Conservation (phyloP, 2,113 vertebrate species). For the Periophthalmus modestus region DNA sequence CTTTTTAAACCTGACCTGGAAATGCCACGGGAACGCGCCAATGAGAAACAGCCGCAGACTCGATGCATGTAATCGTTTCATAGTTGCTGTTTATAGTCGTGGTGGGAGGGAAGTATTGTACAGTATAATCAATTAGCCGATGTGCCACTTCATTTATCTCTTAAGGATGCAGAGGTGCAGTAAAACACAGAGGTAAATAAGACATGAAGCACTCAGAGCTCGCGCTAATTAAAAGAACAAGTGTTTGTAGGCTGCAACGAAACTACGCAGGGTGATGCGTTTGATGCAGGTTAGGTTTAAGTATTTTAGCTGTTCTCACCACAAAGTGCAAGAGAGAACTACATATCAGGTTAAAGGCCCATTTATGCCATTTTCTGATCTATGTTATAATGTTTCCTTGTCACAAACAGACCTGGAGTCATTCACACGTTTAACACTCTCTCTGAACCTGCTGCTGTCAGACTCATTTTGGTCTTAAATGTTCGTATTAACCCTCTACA, state of each 20-base stretch:
- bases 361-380: too few relatives aligned
- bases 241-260: neutral
- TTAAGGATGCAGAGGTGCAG: constrained; percentile 3
- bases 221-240: neutral
- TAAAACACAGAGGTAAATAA: neutral
- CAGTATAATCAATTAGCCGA: constrained; percentile 23
- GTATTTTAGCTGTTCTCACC: too few relatives aligned
- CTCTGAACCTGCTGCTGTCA: too few relatives aligned
- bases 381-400: too few relatives aligned
- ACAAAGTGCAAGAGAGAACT: too few relatives aligned
- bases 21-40: neutral
- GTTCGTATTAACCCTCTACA: too few relatives aligned
- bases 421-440: too few relatives aligned
- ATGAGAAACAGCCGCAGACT: neutral
- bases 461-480: too few relatives aligned
- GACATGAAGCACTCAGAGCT: neutral
- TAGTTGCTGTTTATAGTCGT: constrained; percentile 1
- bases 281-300: neutral
- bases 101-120: constrained; percentile 6
- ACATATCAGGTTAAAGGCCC: too few relatives aligned
- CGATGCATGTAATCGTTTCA: constrained; percentile 1
- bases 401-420: too few relatives aligned
- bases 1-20: constrained; percentile 9
- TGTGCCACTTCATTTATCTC: constrained; percentile 35
- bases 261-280: neutral